Evolutionary conservation across 2,113 vertebrate species (phyloP).

Genomic region (rabbit (Oryctolagus cuniculus)): mOryCun1.1 NC_091447.1:40400501-40401000

Average conservation of each 20-base stretch:
- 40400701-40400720: slow-evolving; percentile 35
- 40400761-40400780: slow-evolving; percentile 78
- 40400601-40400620: slow-evolving; percentile 88
- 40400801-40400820: slow-evolving; percentile 64
- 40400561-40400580: slow-evolving; percentile 89
- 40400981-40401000: slow-evolving; percentile 74
- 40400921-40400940: not conserved
- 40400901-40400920: not conserved
- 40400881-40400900: not conserved
- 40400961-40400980: slow-evolving; percentile 77
- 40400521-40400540: slow-evolving; percentile 86
- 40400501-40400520: slow-evolving; percentile 89
- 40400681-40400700: slow-evolving; percentile 55
- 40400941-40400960: slow-evolving; percentile 31
- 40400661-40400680: slow-evolving; percentile 72
- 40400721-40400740: slow-evolving; percentile 65
- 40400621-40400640: slow-evolving; percentile 75
- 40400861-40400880: not conserved
- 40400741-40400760: slow-evolving; percentile 81
- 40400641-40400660: slow-evolving; percentile 74
- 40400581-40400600: slow-evolving; percentile 85
- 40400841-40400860: slow-evolving; percentile 1
- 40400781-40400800: slow-evolving; percentile 74
- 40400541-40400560: slow-evolving; percentile 89
- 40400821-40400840: slow-evolving; percentile 32